Percentiles rank a stretch among this genome's conserved stretches.
phyloP scores from a whole-genome alignment of 2,888 invertebrate species.

The Aphrophora alni region DNA sequence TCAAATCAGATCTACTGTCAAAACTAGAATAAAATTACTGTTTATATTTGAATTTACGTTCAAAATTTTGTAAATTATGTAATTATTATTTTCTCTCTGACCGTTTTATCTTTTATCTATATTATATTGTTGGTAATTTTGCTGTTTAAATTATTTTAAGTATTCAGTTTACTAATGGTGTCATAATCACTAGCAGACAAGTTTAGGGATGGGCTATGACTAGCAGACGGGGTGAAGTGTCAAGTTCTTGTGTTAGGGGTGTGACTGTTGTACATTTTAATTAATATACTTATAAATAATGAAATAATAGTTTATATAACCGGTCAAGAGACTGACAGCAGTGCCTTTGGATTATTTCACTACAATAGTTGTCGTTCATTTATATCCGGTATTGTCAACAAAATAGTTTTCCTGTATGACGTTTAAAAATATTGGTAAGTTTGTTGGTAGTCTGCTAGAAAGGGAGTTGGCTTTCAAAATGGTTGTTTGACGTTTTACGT shows the following conservation, averaged over 20 bases:
- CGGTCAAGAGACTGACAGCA: conserved; percentile 42
- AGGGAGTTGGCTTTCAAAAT: conserved; percentile 37
- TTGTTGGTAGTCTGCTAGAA: conserved; percentile 29
- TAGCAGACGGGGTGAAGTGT: conserved; percentile 44
- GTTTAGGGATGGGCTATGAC: conserved; percentile 35
- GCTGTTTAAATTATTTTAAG: background rate
- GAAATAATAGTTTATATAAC: conserved; percentile 30
- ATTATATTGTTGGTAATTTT: background rate
- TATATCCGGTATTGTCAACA: conserved; percentile 39
- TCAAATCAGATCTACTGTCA: conserved; percentile 22
- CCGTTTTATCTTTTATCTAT: background rate
- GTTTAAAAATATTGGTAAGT: conserved; percentile 36
- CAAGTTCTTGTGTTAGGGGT: conserved; percentile 41
- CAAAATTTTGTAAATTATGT: background rate
- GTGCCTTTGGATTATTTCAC: conserved; percentile 42
- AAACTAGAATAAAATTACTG: background rate
- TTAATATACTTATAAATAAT: conserved; percentile 31
- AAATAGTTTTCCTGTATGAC: conserved; percentile 29
- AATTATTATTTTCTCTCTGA: background rate
- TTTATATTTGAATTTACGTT: background rate
- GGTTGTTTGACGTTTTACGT: conserved; percentile 25
- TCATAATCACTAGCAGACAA: conserved; percentile 31
- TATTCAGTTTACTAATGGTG: background rate
- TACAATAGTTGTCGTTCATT: conserved; percentile 31
- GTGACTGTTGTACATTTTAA: conserved; percentile 39